phyloP scores from a whole-genome alignment of 1,140 invertebrate genomes.

The Drosophila rufa region DNA sequence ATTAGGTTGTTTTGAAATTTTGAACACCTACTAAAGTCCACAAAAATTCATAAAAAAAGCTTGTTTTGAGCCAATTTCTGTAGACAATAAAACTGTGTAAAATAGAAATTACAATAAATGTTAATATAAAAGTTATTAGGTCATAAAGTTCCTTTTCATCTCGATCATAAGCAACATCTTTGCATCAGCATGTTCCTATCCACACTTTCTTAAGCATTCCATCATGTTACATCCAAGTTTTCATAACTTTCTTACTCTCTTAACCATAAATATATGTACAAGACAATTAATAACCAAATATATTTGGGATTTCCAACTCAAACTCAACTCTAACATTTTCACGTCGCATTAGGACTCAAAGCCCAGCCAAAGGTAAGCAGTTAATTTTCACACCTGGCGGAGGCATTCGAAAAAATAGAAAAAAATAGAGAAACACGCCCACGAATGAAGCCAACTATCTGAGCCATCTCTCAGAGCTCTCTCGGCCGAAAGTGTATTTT shows the following conservation, averaged over 20 bases:
- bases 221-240: background rate
- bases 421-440: slow-evolving; percentile 5
- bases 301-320: background rate
- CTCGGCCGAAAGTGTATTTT: slow-evolving; percentile 67
- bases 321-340: background rate
- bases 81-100: too few species aligned
- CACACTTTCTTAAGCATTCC: background rate
- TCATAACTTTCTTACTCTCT: background rate
- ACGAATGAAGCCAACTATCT: slow-evolving; percentile 25
- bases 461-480: slow-evolving; percentile 27
- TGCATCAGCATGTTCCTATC: background rate
- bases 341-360: slow-evolving; percentile 10
- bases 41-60: too few species aligned
- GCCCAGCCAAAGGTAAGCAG: slow-evolving; percentile 14
- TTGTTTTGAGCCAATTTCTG: too few species aligned
- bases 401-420: slow-evolving; percentile 1
- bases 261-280: background rate
- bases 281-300: slow-evolving; percentile 3
- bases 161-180: background rate
- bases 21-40: too few species aligned
- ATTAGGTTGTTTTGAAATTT: too few species aligned
- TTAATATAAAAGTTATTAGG: background rate
- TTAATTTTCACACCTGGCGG: slow-evolving; percentile 39
- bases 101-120: background rate
- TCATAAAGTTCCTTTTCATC: background rate